Percentiles rank a stretch among this genome's conserved stretches.
Evolutionary conservation across 1,140 invertebrate species (phyloP).

Genomic region (Dryas iulia): DNA sequence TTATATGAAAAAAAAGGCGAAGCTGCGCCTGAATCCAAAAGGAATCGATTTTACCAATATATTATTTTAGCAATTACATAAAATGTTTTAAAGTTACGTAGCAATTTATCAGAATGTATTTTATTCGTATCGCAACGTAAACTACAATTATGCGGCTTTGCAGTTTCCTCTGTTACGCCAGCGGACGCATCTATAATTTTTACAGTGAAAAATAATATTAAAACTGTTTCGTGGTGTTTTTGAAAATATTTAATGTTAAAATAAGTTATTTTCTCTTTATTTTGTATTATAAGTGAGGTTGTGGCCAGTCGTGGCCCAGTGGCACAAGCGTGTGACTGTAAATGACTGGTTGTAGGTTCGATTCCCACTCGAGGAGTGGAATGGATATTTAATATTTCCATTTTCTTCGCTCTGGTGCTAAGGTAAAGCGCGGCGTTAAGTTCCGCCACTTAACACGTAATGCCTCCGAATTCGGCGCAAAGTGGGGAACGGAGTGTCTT

Average conservation of each 20-base stretch:
- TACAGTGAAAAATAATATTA: not conserved
- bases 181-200: constrained; percentile 3
- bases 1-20: too few species aligned
- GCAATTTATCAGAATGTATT: not conserved
- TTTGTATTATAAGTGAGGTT: not conserved
- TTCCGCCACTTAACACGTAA: too few species aligned
- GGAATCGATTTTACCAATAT: not conserved
- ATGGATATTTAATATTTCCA: not conserved
- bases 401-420: not conserved
- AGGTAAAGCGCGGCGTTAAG: too few species aligned
- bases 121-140: not conserved
- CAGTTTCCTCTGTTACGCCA: not conserved
- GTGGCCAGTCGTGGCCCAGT: too few species aligned
- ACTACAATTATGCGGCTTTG: constrained; percentile 2
- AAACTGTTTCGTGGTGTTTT: not conserved
- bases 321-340: not conserved
- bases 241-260: not conserved
- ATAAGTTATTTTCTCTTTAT: not conserved
- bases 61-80: not conserved
- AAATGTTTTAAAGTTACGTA: not conserved
- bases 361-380: not conserved
- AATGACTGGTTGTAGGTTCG: not conserved
- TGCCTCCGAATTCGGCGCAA: too few species aligned
- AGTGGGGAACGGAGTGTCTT: too few species aligned
- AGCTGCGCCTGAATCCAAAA: not conserved